Percentiles rank a stretch among this genome's conserved stretches.
phyloP scores from a whole-genome alignment of 2,113 vertebrate species.

The Aspiorhynchus laticeps region DNA sequence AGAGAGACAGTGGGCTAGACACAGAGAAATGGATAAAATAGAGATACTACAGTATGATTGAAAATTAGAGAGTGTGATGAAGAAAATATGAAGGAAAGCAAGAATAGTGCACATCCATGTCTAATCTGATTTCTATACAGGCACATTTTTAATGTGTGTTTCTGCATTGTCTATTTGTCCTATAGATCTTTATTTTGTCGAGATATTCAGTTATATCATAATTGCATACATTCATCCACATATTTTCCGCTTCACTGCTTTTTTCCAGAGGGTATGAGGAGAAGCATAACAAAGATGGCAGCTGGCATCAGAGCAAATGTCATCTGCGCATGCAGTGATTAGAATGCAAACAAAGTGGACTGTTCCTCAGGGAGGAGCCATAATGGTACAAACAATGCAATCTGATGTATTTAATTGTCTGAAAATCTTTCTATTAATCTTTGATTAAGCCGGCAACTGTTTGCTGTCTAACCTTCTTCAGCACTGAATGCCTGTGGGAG shows the following conservation, averaged over 20 bases:
- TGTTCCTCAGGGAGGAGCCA: conserved; percentile 60
- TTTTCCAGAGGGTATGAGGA: conserved; percentile 21
- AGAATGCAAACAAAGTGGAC: conserved; percentile 65
- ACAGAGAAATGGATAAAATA: conserved; percentile 7
- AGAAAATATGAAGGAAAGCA: conserved; percentile 5
- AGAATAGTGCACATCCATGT: background rate
- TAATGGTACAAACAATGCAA: conserved; percentile 70
- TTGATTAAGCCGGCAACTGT: conserved; percentile 75
- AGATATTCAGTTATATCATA: background rate
- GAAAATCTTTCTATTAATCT: conserved; percentile 72
- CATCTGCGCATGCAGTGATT: conserved; percentile 61
- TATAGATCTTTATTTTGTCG: background rate
- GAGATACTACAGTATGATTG: background rate
- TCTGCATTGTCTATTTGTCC: background rate
- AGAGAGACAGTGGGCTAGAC: conserved; percentile 1
- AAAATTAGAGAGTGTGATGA: conserved; percentile 26
- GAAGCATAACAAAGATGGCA: conserved; percentile 60
- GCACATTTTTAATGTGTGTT: background rate
- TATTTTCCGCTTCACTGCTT: conserved; percentile 13
- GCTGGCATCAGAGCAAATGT: conserved; percentile 61
- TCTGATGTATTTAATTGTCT: conserved; percentile 74
- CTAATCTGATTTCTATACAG: background rate
- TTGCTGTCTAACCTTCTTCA: conserved; percentile 51
- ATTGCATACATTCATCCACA: conserved; percentile 10
- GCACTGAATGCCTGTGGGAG: conserved; percentile 52